Conservation (phyloP, 2,888 invertebrate genomes). For the Geophilus truncorum region DNA sequence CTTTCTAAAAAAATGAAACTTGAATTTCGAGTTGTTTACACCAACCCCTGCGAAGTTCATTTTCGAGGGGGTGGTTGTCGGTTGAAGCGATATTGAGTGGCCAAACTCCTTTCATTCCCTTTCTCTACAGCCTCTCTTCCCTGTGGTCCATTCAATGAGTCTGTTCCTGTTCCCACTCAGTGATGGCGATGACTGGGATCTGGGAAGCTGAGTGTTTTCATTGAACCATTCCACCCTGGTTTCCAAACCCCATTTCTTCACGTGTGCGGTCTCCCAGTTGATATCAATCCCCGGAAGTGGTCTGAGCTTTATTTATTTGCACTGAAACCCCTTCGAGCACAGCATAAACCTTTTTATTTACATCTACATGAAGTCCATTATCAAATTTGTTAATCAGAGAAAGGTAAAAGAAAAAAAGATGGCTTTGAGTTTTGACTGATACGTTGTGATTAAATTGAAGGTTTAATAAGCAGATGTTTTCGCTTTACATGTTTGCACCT, state of each 20-base stretch:
- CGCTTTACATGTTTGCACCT: background rate
- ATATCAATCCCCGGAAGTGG: background rate
- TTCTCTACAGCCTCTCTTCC: background rate
- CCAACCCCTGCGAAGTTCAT: background rate
- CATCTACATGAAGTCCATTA: background rate
- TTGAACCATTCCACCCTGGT: background rate
- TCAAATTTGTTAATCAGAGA: slow-evolving; percentile 13
- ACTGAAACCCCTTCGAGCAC: background rate
- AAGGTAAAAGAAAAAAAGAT: background rate
- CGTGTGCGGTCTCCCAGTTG: background rate
- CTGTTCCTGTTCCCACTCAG: slow-evolving; percentile 20
- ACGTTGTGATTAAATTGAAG: background rate
- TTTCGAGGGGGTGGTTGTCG: background rate
- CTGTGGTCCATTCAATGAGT: background rate
- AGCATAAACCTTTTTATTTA: background rate
- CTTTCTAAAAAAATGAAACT: background rate
- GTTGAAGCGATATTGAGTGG: background rate
- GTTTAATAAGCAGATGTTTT: background rate
- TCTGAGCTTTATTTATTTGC: background rate
- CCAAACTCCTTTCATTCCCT: background rate
- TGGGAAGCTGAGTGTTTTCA: background rate
- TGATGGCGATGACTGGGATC: background rate
- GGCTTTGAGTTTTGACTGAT: no score
- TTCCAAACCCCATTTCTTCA: background rate
- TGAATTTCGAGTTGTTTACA: background rate